Base-by-base conservation (phyloP, 2,888 invertebrate species). In the Clanis bilineata region DNA sequence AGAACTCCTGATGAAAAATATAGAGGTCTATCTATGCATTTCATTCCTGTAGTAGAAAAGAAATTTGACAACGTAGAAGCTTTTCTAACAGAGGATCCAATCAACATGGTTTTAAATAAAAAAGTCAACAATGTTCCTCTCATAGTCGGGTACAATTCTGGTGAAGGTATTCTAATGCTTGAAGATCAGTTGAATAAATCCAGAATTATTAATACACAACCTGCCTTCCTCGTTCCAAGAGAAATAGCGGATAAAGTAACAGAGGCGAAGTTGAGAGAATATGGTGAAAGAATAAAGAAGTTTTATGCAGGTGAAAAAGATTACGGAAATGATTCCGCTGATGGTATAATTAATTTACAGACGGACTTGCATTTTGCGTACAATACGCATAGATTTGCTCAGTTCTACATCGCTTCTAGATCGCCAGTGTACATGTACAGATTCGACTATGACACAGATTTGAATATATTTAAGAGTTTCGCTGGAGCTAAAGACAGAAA, bases 31-130 rank as follows among this genome's bases (percentile, higher is more conserved):
- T 80, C 85, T 0, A 75, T 82, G 61, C 71, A 82, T 60, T 88
- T 83, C 61, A 70, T 75, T 15, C 88, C 88, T 0, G 79, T 82
- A 1, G 65, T 84, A 1, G 88, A 88, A 67, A 85, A 82, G 57
- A 70, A 72, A 45, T 84, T 83, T 57, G 62, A 67, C 3, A 69
- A 70, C 15, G 71, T 74, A 0, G 75, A 84, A 64, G 63, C 79
- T 6, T 88, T 86, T 64, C 61, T 88, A 18, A 69, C 72, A 2
- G 73, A 83, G 57, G 67, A 81, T 32, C 80, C 85, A 1, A 62
- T 78, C 3, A 65, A 81, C 38, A 58, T 76, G 23, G 32, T 88
- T 1, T 61, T 78, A 60, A 65, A 76, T 3, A 79, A 77, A 2
- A 75, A 78, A 60, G 59, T 79, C 0, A 76, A 70, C 45, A 74